Evolutionary conservation across 2,113 vertebrate species (phyloP), one percentile per base, ranked within the genome.

Genomic region (Sclerurus mexicanus): DNA sequence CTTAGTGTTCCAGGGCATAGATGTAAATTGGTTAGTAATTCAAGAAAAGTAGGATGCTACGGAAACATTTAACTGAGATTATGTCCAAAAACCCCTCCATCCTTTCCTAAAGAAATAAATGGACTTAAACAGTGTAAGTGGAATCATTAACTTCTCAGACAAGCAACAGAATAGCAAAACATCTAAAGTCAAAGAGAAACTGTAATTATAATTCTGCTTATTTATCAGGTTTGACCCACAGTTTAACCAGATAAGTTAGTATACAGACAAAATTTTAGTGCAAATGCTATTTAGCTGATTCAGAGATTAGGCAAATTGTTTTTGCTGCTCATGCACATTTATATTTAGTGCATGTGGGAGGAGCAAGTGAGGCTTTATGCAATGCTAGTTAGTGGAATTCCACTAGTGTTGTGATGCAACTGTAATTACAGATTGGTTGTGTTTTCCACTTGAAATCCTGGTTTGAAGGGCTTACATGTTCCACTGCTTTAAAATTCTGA

Each of bases 311-410:
- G 53, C 62, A 84, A 93, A 94, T 62, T 89, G 83, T 60, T 93
- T 93, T 80, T 93, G 96, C 96, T 95, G 84, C 30, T 95, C 46
- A 23, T 49, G 96, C 96, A 96, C 89, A 85, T 96, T 93, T 96
- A 95, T 96, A 96, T 96, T 96, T 96, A 96, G 95, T 60, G 30
- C 66, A 31, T n/a, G 90, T 58, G 79, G 91, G 96, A 82, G 88
- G 86, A 94, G 94, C 83, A 91, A 95, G 69, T 1, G 2, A 95
- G 66, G 92, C 84, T 82, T 96, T 94, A 92, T 82, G 72, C 78
- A 95, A 47, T 76, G 56, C 60, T 62, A 3, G 0, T 74, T 72
- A 83, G 88, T 69, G 33, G 83, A 89, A 96, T 91, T 76, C 92
- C 74, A 78, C 30, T 62, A 49, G 35, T 50, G 56, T 49, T 93